Base-by-base conservation (phyloP, 2,888 invertebrate genomes). In the Arctia plantaginis region DNA sequence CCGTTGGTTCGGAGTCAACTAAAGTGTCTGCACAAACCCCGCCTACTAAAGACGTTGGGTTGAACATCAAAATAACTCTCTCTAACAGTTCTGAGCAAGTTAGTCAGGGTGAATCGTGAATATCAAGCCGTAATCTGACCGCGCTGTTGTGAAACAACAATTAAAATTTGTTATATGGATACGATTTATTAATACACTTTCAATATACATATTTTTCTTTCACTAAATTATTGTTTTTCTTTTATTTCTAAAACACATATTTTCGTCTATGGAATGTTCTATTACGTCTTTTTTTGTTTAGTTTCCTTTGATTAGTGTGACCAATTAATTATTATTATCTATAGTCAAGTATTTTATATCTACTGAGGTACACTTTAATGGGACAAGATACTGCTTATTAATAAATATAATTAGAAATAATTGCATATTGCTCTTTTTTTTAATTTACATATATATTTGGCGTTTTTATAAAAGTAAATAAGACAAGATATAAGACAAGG, bases 21-120 rank as follows among this genome's bases (percentile, higher is more conserved):
- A 71, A 71, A 6, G 73, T 59, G 8, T 64, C 75, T 8, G 74
- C 77, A 18, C 74, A 76, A 23, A 44, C 69, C 18, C 77, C 81
- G 20, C 82, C 80, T 55, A 93, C 88, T 78, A 94, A 90, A 80
- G 91, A 93, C 68, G 87, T 94, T 64, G 93, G 94, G 13, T 83
- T 94, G 1, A 94, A 94, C 76, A 91, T 95, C 55, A 92, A 93
- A 64, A 91, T 94, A 66, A 91, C 90, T 23, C 71, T 89, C 12
- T 90, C 92, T 4, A 83, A 89, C 55, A 91, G 87, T 75, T 81
- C 80, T 27, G 66, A 80, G 70, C 77, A 80, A 33, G 59, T 83
- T 12, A 70, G 75, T 69, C 69, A 51, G 55, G 41, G 30, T 55
- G 65, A 71, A 20, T 27, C 27, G 30, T 71, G 27, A 71, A 59